Evolutionary conservation across 2,797 vertebrate genomes (phyloP), one percentile per base, ranked within the genome.

Genomic region (Eulemur albifrons): DNA sequence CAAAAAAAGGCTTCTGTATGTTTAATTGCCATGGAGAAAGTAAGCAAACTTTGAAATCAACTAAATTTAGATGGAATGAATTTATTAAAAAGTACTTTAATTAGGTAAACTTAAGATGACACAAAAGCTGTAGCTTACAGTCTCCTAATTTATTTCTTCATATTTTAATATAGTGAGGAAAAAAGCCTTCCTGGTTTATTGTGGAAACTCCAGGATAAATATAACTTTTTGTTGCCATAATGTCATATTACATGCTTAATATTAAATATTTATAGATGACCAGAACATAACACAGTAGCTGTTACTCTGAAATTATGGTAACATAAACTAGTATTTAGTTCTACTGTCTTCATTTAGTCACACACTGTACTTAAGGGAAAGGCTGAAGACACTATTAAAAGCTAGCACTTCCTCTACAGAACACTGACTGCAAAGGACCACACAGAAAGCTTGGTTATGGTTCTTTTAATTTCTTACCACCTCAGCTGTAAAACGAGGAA

Each of bases 41-140:
- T 65, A 95, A 79, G 54, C 59, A 95, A 73, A 96, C 61, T 93
- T 48, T 90, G 84, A 93, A 93, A 80, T 32, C 32, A 23, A 32
- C 59, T 90, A 70, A 81, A 52, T 63, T 40, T 83, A 48, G 57
- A 61, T 73, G 48, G 63, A 75, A 83, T 59, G 30, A 48, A 77
- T 92, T 90, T 92, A 73, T 70, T 82, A 54, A 89, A 38, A 77
- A 52, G n/a, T 20, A 45, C 57, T 75, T 83, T 63, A 81, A 89
- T 67, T 25, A 63, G 35, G 73, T 43, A 72, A 91, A 73, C 38
- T 76, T n/a, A 80, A 25, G 93, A 90, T 43, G 86, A 30, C 38
- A 75, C 81, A 70, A 65, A 79, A 91, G 32, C 35, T 21, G 15
- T 67, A 48, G 40, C 35, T 88, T 63, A 52, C 7, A 38, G 75